A percentile compares a stretch with the other conserved stretches of the same genome.
Conservation (phyloP, 2,113 vertebrate genomes). For the Cynopterus brachyotis region DNA sequence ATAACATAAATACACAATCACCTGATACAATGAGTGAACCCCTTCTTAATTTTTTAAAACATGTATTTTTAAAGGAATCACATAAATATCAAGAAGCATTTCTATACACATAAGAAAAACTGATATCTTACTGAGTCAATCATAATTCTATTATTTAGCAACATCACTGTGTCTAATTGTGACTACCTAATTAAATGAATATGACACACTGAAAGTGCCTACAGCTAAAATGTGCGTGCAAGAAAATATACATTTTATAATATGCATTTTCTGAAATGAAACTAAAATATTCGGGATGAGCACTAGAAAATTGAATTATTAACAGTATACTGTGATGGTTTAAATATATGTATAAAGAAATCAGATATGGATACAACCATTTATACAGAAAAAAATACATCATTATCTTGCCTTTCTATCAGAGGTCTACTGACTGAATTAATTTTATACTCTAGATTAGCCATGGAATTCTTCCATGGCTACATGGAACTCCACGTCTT, state of each 20-base stretch:
- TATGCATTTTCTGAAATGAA: background rate
- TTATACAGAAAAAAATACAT: constrained; percentile 9
- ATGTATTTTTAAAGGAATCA: background rate
- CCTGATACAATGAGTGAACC: background rate
- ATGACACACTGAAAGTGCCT: background rate
- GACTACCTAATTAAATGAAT: constrained; percentile 20
- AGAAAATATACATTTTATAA: constrained; percentile 29
- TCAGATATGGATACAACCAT: background rate
- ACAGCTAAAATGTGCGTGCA: background rate
- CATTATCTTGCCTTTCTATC: background rate
- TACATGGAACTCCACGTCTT: constrained; percentile 13
- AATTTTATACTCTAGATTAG: background rate
- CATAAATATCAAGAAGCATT: constrained; percentile 10
- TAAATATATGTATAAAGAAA: constrained; percentile 19
- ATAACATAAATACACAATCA: background rate
- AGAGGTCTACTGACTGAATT: background rate
- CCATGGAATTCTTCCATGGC: background rate
- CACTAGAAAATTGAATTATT: background rate
- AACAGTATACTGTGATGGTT: background rate
- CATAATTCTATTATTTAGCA: constrained; percentile 29
- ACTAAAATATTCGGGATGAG: background rate
- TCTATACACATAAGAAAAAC: constrained; percentile 24
- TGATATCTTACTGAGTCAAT: constrained; percentile 4
- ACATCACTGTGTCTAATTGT: constrained; percentile 1
- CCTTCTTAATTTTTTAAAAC: background rate